Conservation (phyloP, 1,140 invertebrate species). For the Listronotus oregonensis region DNA sequence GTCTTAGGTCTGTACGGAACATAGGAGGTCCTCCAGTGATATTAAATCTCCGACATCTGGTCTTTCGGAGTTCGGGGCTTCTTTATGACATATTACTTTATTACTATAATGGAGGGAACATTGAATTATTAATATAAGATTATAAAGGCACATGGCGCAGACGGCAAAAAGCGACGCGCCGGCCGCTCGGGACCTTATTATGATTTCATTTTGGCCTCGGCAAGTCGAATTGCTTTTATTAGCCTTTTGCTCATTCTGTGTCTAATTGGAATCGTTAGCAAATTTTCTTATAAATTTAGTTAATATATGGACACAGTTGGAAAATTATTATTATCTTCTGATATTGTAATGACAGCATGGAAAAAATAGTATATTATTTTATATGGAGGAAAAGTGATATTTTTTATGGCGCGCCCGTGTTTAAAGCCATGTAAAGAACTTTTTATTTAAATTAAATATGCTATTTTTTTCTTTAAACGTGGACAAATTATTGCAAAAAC, state of each 20-base stretch:
- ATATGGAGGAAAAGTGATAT: too few species aligned
- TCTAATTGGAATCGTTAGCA: neutral
- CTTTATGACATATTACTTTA: slow-evolving; percentile 57
- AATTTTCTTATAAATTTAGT: too few species aligned
- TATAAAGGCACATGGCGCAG: slow-evolving; percentile 51
- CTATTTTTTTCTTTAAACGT: too few species aligned
- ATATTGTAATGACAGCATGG: too few species aligned
- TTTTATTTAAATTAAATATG: too few species aligned
- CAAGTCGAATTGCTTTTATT: slow-evolving; percentile 34
- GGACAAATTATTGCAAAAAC: too few species aligned
- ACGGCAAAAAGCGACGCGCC: slow-evolving; percentile 44
- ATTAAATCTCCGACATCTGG: slow-evolving; percentile 56
- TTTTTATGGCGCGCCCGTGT: too few species aligned
- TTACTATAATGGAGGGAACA: slow-evolving; percentile 57
- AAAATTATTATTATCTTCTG: too few species aligned
- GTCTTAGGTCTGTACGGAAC: neutral
- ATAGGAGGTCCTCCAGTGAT: slow-evolving; percentile 36
- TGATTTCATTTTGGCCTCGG: slow-evolving; percentile 43
- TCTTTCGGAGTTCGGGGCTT: slow-evolving; percentile 43
- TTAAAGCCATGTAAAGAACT: too few species aligned
- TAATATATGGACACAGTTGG: too few species aligned
- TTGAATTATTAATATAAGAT: slow-evolving; percentile 58
- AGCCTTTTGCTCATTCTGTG: neutral
- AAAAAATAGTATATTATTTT: too few species aligned
- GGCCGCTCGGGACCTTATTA: slow-evolving; percentile 40